phyloP scores from a whole-genome alignment of 2,888 invertebrate species.

The Oscheius sp. region DNA sequence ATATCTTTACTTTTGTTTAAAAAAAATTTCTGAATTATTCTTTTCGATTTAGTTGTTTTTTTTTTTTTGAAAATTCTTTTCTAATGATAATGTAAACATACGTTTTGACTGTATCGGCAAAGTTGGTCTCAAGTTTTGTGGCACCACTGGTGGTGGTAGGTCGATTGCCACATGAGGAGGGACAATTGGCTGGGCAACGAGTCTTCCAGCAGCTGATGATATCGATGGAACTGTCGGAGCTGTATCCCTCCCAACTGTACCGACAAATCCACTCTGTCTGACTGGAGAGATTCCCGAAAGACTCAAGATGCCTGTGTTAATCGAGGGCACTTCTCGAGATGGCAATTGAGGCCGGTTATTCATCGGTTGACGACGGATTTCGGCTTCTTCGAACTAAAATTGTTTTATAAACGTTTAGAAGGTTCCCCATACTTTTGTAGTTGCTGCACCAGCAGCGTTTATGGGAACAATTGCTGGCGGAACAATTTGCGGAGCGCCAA shows the following conservation, averaged over 20 bases:
- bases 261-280: slow-evolving; percentile 30
- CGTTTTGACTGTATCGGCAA: not conserved
- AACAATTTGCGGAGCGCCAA: slow-evolving; percentile 44
- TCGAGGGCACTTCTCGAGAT: slow-evolving; percentile 5
- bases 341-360: slow-evolving; percentile 26
- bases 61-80: not conserved
- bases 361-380: slow-evolving; percentile 32
- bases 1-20: no score
- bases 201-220: not conserved
- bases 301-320: slow-evolving; percentile 6
- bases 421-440: no score
- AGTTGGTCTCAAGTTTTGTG: not conserved
- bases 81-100: not conserved
- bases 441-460: slow-evolving; percentile 54
- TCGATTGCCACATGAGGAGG: not conserved
- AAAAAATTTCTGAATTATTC: no score
- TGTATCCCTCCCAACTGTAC: slow-evolving; percentile 23
- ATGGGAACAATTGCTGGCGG: slow-evolving; percentile 52
- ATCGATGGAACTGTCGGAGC: not conserved
- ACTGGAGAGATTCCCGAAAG: slow-evolving; percentile 19
- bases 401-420: no score
- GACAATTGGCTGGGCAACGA: not conserved
- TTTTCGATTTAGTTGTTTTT: not conserved
- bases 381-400: no score
- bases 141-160: not conserved